Base-by-base conservation (phyloP, 2,797 vertebrate genomes). In the Sphaeramia orbicularis region DNA sequence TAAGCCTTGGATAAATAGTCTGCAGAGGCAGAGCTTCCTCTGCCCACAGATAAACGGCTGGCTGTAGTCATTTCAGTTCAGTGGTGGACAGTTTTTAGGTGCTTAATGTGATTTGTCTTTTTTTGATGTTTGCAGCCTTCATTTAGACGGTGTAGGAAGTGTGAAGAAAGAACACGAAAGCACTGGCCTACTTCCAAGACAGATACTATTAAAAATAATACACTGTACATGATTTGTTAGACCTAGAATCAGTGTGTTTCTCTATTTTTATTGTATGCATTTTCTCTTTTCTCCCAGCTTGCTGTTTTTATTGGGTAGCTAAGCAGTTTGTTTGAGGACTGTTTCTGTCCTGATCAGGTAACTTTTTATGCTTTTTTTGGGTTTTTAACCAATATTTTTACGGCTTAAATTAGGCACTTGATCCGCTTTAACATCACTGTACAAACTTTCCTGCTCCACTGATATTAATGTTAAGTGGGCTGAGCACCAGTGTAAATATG, bases 121-220 rank as follows among this genome's bases (percentile, higher is more conserved):
- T 68, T 72, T 79, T 54, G 73, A 7, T 73, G 80, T 86, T 79
- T 81, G 43, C 68, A 75, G 52, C 65, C 42, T 79, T 47, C 70
- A 59, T 78, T 65, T 18, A 49, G 18, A 66, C 78, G 49, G 61
- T 55, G 80, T 84, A 55, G 84, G 77, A 72, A 77, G 83, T 79
- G 86, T 78, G 65, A 91, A 76, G 64, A 81, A 85, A 83, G 69
- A 83, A 78, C 48, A 48, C 74, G 55, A 77, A 81, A 76, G 47
- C 60, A 71, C 37, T 27, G 15, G n/a, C 40, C 61, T 81, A 78
- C 75, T 87, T 84, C 15, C 6, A 89, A 27, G 80, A 66, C 44
- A 68, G 53, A 52, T 76, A 47, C 48, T 65, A 61, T 76, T 84
- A 75, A 27, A 56, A 55, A 30, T 12, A 63, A 72, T 40, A 66